Evolutionary conservation across 2,113 vertebrate genomes (phyloP), one percentile per base, ranked within the genome.

Genomic region (Cichladusa arquata): DNA sequence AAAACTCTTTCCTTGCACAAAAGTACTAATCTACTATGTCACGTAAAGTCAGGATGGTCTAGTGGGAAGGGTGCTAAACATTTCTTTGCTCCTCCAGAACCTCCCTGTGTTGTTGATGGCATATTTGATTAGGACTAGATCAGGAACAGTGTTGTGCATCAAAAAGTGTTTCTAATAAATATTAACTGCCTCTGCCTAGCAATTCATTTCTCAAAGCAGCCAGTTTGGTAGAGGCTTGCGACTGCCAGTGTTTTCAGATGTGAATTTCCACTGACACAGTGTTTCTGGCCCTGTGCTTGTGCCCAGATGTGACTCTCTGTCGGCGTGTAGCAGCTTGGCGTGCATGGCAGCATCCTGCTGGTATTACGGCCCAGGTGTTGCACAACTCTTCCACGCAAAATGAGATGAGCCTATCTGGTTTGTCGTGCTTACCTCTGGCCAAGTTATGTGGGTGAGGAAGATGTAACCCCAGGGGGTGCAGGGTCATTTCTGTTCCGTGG

Each of bases 341-440:
- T 26, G 60, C 54, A 26, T 6, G 24, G 14, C 24, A 44, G 3
- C 0, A 3, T 24, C 65, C n/a, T 0, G 0, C 31, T 31, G 22
- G 17, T 13, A 9, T 33, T 47, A 5, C 36, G 62, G 28, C 61
- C 8, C 28, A 65, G 26, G 12, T 47, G 25, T 8, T 53, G 18
- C 34, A 6, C 7, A 62, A 54, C 7, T 44, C 22, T 48, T 34
- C 28, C 19, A 22, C 6, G 2, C 1, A 31, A 73, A 78, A 65
- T 22, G 4, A 65, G 77, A 28, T 8, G 6, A 20, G 1, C 8
- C 60, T 48, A 3, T n/a, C 19, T 78, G 9, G 3, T 61, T 65
- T 48, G 3, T 9, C 18, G 14, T 25, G 19, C 45, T 65, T 33
- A 4, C 40, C 19, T 78, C 8, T 56, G 31, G 9, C 26, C 31